phyloP scores from a whole-genome alignment of 2,113 vertebrate genomes.

The Clarias gariepinus region DNA sequence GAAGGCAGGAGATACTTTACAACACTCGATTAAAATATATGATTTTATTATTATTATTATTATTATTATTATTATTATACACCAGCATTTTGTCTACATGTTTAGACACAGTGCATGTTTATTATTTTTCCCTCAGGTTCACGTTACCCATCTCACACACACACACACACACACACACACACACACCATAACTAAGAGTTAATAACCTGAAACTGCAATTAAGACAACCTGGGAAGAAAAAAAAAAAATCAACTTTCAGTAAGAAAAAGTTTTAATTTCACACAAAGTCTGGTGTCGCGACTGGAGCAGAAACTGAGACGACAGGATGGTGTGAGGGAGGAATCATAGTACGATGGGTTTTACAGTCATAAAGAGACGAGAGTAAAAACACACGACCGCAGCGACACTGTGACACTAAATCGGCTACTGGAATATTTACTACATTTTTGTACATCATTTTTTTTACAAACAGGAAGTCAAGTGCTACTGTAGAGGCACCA shows the following conservation, averaged over 20 bases:
- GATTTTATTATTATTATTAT: slow-evolving; percentile 1
- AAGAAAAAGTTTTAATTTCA: neutral
- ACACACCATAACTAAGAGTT: neutral
- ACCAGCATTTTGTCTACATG: slow-evolving; percentile 15
- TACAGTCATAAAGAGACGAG: neutral
- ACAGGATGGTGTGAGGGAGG: too few relatives aligned
- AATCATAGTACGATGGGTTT: too few relatives aligned
- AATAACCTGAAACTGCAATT: neutral
- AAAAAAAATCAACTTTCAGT: neutral
- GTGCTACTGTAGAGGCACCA: neutral
- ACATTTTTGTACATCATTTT: neutral
- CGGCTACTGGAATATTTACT: neutral
- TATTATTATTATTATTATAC: neutral
- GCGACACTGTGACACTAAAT: neutral
- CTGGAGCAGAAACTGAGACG: neutral
- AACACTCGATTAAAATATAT: slow-evolving; percentile 30
- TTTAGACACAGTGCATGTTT: neutral
- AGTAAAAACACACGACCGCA: neutral
- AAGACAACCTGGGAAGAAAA: neutral
- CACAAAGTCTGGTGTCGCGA: neutral
- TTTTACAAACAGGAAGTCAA: neutral
- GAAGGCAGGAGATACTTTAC: slow-evolving; percentile 39
- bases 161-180: neutral
- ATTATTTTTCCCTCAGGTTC: too few relatives aligned
- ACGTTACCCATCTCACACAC: too few relatives aligned